Base-by-base conservation (phyloP, 2,113 vertebrate species). In the Hydrochoerus hydrochaeris region DNA sequence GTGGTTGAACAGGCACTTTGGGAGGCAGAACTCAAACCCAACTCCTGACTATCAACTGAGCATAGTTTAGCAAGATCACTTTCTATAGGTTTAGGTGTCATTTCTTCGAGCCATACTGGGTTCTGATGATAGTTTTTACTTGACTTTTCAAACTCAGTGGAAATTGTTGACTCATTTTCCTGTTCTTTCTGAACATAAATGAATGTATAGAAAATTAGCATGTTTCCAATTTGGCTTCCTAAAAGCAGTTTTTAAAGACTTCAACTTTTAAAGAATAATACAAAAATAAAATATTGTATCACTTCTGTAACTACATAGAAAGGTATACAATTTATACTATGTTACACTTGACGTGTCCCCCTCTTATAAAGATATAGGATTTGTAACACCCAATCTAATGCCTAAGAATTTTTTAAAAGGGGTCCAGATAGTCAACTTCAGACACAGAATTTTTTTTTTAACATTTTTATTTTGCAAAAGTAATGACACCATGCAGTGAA, bases 111-210 rank as follows among this genome's bases (percentile, higher is more conserved):
- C 6, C 96, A n/a, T 82, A 75, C 71, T 91, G 93, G 81, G 38
- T 73, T 69, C 73, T 24, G 11, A 85, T 73, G 69, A 30, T 35
- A 95, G 44, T 77, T 95, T 81, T 98, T 86, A 96, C 73, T 71
- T 67, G 85, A 78, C 62, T 69, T 77, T 96, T 80, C 96, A 93
- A 7, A 13, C 8, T 81, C 85, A 85, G 65, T 35, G 87, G 82
- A 95, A 83, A 7, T 62, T 86, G 71, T 0, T 87, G 91, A 97
- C 83, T 95, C 94, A 83, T 91, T 91, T 86, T 86, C 97, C 90
- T 96, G 95, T 54, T 97, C 96, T 95, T 97, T 96, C 98, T 99
- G 96, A 98, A 98, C 0, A 96, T 60, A 65, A 95, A 95, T 83
- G 67, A 97, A 82, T 58, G 38, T 9, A 90, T 20, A 67, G 6